Conservation (phyloP, 1,140 invertebrate genomes). For the Helicoverpa zea region DNA sequence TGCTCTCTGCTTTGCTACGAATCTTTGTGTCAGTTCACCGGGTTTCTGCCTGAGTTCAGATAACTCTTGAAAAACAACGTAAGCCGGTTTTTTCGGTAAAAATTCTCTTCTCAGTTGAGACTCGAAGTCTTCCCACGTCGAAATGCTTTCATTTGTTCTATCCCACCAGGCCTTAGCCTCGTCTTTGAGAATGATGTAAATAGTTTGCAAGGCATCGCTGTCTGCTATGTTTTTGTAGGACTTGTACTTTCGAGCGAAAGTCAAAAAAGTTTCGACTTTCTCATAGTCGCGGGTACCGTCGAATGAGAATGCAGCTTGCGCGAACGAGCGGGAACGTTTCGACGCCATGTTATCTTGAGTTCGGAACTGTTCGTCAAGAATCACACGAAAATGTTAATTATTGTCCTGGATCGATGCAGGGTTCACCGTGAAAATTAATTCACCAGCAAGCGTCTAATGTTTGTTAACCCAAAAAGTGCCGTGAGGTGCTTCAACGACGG, state of each 20-base stretch:
- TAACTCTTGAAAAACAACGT: slow-evolving; percentile 2
- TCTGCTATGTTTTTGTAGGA: neutral
- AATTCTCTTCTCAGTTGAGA: neutral
- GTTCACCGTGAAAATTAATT: neutral
- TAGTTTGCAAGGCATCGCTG: neutral
- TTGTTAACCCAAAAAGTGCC: slow-evolving; percentile 1
- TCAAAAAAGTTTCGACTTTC: neutral
- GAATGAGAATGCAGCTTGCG: slow-evolving; percentile 2
- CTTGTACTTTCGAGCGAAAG: slow-evolving; percentile 14
- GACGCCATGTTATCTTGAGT: no score
- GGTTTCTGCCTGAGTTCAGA: neutral
- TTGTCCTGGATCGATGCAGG: neutral
- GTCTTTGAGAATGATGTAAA: neutral
- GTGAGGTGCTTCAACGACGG: neutral
- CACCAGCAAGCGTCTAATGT: neutral
- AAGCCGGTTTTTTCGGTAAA: slow-evolving; percentile 3
- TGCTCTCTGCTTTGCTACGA: neutral
- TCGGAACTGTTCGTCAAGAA: no score
- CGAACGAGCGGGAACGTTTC: neutral
- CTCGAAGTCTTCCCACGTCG: slow-evolving; percentile 4
- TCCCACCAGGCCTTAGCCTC: neutral
- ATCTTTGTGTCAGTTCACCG: slow-evolving; percentile 4
- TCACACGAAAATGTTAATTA: no score
- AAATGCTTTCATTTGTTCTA: neutral
- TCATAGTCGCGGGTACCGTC: slow-evolving; percentile 3